These are phyloP conservation scores for Onychorhynchus coronatus DNA, from an alignment of 2,113 vertebrate species.

Conservation along the genomic window DNA sequence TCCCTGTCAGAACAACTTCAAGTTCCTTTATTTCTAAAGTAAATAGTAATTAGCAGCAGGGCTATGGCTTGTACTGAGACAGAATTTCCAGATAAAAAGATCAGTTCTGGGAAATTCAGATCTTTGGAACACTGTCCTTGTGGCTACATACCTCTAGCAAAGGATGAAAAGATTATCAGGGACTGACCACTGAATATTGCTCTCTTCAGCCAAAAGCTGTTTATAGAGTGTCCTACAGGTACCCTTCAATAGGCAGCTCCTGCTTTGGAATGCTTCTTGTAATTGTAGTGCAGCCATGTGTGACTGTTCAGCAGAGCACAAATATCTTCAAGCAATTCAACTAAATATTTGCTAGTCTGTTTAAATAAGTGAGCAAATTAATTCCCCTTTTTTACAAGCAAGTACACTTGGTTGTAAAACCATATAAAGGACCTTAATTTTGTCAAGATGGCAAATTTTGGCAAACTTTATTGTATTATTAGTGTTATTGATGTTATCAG, in stretches of 20 bases:
- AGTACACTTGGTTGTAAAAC: not conserved
- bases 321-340: not conserved
- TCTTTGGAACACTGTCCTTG: not conserved
- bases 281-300: not conserved
- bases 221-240: not conserved
- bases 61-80: not conserved
- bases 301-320: not conserved
- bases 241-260: not conserved
- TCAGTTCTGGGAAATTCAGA: not conserved
- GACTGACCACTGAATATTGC: not conserved
- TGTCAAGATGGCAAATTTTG: not conserved
- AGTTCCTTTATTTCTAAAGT: not conserved
- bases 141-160: not conserved
- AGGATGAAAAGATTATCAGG: not conserved
- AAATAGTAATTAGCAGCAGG: not conserved
- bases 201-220: not conserved
- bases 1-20: not conserved
- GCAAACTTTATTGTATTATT: not conserved
- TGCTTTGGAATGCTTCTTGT: not conserved
- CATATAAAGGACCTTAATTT: not conserved
- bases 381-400: not conserved
- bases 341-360: not conserved
- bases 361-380: not conserved
- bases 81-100: not conserved
- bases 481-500: not conserved